Evolutionary conservation across 2,797 vertebrate genomes (phyloP).

Genomic region (Clarias laeviceps): DNA sequence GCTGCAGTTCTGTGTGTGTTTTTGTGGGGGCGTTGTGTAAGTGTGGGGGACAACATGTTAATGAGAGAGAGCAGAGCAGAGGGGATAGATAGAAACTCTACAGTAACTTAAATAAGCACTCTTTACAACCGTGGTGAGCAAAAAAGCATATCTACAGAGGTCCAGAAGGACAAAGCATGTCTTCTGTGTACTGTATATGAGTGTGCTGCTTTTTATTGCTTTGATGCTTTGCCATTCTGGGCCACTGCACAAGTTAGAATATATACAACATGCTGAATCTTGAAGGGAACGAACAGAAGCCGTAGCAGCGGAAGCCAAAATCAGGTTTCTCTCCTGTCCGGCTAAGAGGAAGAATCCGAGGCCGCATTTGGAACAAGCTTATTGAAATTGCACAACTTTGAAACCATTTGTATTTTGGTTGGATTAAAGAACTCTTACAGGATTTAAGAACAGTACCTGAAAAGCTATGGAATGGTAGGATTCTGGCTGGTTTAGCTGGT

Average conservation of each 20-base stretch:
- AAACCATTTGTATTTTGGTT: neutral
- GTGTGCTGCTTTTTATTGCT: no score
- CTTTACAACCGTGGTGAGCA: neutral
- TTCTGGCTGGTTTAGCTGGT: neutral
- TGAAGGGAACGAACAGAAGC: neutral
- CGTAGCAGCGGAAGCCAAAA: neutral
- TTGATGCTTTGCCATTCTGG: no score
- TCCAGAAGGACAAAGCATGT: no score
- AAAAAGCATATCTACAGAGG: neutral
- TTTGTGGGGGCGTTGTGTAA: no score
- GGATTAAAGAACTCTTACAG: neutral
- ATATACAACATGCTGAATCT: neutral
- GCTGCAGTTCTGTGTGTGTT: neutral
- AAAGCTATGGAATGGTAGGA: neutral
- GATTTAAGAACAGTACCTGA: neutral
- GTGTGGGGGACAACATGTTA: neutral
- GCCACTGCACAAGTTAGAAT: neutral
- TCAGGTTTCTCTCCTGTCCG: neutral
- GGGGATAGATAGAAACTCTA: neutral
- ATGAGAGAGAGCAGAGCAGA: neutral
- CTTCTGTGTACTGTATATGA: no score
- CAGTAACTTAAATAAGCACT: neutral
- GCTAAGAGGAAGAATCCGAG: neutral
- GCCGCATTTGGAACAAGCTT: neutral
- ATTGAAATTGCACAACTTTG: neutral